Evolutionary conservation across 2,797 vertebrate genomes (phyloP).

Genomic region (Neosilurus mollespiculum): DNA sequence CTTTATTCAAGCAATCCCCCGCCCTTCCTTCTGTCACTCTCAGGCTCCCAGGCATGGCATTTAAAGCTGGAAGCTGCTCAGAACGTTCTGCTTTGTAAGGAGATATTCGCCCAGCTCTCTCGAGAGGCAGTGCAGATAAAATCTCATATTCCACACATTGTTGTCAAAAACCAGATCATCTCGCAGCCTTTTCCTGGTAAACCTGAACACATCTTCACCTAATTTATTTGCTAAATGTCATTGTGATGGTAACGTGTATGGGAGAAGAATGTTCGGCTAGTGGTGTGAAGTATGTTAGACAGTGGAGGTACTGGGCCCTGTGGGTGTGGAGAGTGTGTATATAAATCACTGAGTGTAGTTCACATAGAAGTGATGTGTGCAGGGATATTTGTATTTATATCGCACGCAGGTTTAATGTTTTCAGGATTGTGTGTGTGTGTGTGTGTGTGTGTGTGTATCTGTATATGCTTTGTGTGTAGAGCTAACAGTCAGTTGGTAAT

Average conservation of each 20-base stretch:
- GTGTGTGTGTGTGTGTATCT: neutral
- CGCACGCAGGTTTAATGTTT: neutral
- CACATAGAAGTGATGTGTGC: neutral
- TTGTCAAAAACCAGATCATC: constrained; percentile 98
- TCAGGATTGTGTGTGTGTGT: neutral
- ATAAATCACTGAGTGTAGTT: neutral
- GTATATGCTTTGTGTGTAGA: neutral
- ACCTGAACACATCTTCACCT: neutral
- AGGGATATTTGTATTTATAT: neutral
- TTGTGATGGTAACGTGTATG: neutral
- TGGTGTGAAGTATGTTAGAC: neutral
- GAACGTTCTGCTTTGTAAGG: constrained; percentile 95
- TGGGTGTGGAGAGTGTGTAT: neutral
- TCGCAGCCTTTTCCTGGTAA: constrained; percentile 95
- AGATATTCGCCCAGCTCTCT: constrained; percentile 97
- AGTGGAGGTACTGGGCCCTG: neutral
- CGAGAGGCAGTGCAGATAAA: constrained; percentile 98
- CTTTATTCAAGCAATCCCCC: neutral
- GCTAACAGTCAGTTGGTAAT: constrained; percentile 3
- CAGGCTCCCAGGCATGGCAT: constrained; percentile 92
- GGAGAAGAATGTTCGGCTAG: neutral
- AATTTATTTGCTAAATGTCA: neutral
- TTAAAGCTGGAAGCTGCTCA: constrained; percentile 92
- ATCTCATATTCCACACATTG: constrained; percentile 97
- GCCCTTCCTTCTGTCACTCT: neutral